Evolutionary conservation across 1,140 invertebrate genomes (phyloP).

Genomic region (Ceratosolen fusciceps): DNA sequence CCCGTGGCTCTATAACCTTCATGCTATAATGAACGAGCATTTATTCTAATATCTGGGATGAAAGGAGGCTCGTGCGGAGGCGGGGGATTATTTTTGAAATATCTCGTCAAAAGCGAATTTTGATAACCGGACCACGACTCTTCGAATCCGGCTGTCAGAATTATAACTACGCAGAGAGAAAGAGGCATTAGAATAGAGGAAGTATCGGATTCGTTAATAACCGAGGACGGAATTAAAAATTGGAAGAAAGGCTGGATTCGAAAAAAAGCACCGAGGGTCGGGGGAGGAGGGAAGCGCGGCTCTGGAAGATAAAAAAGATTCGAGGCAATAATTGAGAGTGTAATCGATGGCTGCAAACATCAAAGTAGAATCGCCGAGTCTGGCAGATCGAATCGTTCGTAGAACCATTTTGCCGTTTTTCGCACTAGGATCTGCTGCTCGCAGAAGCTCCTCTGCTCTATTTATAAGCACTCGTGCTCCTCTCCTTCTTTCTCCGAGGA

Average conservation of each 20-base stretch:
- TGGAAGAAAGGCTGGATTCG: conserved; percentile 23
- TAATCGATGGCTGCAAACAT: conserved; percentile 59
- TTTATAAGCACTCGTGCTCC: too few relatives aligned
- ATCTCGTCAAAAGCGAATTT: not conserved
- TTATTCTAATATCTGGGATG: too few relatives aligned
- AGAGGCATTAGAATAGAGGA: not conserved
- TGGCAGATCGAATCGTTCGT: not conserved
- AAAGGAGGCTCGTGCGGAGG: too few relatives aligned
- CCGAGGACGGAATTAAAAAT: conserved; percentile 18
- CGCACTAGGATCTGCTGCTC: not conserved
- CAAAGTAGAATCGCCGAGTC: conserved; percentile 53
- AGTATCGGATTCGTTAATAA: too few relatives aligned
- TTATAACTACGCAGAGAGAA: not conserved
- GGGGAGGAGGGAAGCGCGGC: conserved; percentile 32
- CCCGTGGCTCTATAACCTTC: too few relatives aligned
- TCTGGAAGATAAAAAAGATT: conserved; percentile 36
- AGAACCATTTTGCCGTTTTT: conserved; percentile 22
- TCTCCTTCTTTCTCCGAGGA: too few relatives aligned
- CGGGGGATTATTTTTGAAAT: not conserved
- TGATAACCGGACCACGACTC: too few relatives aligned
- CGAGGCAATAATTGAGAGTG: conserved; percentile 61
- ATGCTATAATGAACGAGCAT: too few relatives aligned
- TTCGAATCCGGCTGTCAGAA: not conserved
- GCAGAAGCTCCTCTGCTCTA: not conserved
- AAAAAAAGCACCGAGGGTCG: conserved; percentile 17